phyloP scores from a whole-genome alignment of 2,888 invertebrate genomes.

The Drosophila longiperda region DNA sequence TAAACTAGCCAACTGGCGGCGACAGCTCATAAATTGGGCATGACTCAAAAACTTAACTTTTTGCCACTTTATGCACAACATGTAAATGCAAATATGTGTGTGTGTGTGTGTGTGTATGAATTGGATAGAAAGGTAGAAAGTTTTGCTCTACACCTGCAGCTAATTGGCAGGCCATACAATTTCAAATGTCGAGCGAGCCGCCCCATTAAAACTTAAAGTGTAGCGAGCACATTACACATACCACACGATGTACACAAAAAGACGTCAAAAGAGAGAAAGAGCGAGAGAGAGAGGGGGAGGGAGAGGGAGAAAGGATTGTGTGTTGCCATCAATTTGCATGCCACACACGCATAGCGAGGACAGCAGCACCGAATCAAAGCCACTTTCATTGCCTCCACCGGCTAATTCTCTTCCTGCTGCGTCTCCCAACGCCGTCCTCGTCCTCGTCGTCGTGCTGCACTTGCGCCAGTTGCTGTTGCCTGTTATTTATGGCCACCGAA shows the following conservation, averaged over 20 bases:
- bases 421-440: neutral
- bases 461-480: slow-evolving; percentile 70
- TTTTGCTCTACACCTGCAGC: slow-evolving; percentile 55
- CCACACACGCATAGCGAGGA: slow-evolving; percentile 67
- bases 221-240: slow-evolving; percentile 52
- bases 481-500: slow-evolving; percentile 81
- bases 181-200: slow-evolving; percentile 54
- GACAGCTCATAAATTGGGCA: slow-evolving; percentile 27
- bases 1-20: slow-evolving; percentile 3
- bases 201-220: slow-evolving; percentile 76
- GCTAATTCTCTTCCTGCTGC: neutral
- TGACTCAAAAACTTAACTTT: slow-evolving; percentile 23
- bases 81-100: neutral
- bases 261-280: neutral
- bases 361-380: slow-evolving; percentile 32
- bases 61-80: slow-evolving; percentile 14
- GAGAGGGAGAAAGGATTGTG: neutral
- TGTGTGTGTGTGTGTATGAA: neutral
- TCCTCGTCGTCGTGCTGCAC: neutral
- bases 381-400: slow-evolving; percentile 17
- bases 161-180: slow-evolving; percentile 72
- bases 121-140: slow-evolving; percentile 21
- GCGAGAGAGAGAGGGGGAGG: neutral
- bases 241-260: slow-evolving; percentile 5
- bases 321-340: slow-evolving; percentile 73